These are phyloP conservation scores for Pantherophis guttatus DNA, from an alignment of 2,113 vertebrate genomes.

Conservation along the genomic window DNA sequence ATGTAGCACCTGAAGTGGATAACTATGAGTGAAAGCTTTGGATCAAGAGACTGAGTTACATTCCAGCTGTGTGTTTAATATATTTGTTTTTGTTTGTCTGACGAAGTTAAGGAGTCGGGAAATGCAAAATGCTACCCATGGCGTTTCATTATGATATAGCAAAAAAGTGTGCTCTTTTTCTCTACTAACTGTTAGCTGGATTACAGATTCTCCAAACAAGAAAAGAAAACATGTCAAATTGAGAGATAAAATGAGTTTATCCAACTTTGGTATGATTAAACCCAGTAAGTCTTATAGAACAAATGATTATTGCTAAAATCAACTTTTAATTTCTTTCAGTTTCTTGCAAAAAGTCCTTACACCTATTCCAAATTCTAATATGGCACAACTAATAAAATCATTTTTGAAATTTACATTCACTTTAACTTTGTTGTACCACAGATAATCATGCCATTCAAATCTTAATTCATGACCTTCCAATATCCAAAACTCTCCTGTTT, in stretches of 20 bases:
- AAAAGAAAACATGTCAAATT: not conserved
- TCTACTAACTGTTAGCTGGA: not conserved
- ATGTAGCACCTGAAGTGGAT: not conserved
- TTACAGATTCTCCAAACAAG: not conserved
- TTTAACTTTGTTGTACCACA: too few species aligned
- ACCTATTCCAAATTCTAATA: too few species aligned
- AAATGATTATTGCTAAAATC: not conserved
- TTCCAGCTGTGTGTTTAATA: not conserved
- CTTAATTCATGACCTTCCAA: too few species aligned
- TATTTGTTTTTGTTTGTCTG: not conserved
- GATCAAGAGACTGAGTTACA: not conserved
- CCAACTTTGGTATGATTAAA: not conserved
- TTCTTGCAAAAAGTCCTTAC: too few species aligned
- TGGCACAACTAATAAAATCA: too few species aligned
- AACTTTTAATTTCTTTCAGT: not conserved
- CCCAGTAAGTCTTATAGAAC: not conserved
- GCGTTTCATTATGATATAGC: not conserved
- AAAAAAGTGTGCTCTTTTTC: not conserved
- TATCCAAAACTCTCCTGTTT: too few species aligned
- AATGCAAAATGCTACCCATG: not conserved
- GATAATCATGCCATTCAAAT: too few species aligned
- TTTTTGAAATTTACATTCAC: too few species aligned
- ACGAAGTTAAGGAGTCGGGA: not conserved
- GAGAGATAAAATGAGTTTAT: not conserved
- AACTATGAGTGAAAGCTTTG: not conserved